Conservation (phyloP, 2,113 vertebrate genomes). For the Gymnarchus niloticus region DNA sequence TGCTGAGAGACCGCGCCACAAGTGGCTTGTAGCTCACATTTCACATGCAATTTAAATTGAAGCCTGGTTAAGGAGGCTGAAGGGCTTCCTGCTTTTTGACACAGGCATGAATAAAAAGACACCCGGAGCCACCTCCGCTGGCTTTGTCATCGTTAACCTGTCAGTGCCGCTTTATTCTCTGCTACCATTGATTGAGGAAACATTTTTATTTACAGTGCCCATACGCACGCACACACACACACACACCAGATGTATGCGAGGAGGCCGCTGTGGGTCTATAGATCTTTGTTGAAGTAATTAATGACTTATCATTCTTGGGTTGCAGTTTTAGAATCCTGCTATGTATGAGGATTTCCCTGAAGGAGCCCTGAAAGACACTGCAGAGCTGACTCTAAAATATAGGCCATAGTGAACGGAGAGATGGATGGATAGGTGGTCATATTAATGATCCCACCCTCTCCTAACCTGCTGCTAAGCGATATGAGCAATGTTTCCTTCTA, state of each 20-base stretch:
- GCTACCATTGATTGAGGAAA: background rate
- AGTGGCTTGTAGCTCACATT: background rate
- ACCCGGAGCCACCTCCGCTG: slow-evolving; percentile 57
- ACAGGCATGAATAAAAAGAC: slow-evolving; percentile 57
- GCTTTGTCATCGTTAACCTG: slow-evolving; percentile 51
- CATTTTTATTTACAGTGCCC: background rate
- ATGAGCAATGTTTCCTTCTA: slow-evolving; percentile 45
- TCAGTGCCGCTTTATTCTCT: slow-evolving; percentile 28
- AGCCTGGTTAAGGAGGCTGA: slow-evolving; percentile 57
- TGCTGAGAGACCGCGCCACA: slow-evolving; percentile 43
- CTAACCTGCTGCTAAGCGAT: slow-evolving; percentile 34
- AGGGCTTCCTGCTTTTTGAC: slow-evolving; percentile 41
- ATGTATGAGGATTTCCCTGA: background rate
- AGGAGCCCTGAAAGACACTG: slow-evolving; percentile 35
- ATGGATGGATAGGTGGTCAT: slow-evolving; percentile 33
- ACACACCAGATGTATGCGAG: slow-evolving; percentile 39
- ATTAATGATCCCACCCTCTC: slow-evolving; percentile 37
- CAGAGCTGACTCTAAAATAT: slow-evolving; percentile 9
- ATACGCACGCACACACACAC: background rate
- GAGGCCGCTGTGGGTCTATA: slow-evolving; percentile 4
- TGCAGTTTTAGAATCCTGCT: background rate
- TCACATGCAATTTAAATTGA: slow-evolving; percentile 36
- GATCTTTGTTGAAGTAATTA: slow-evolving; percentile 47
- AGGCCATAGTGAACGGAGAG: slow-evolving; percentile 10
- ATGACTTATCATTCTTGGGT: slow-evolving; percentile 35